Conservation (phyloP, 2,113 vertebrate genomes). For the Heterotilapia buettikoferi region DNA sequence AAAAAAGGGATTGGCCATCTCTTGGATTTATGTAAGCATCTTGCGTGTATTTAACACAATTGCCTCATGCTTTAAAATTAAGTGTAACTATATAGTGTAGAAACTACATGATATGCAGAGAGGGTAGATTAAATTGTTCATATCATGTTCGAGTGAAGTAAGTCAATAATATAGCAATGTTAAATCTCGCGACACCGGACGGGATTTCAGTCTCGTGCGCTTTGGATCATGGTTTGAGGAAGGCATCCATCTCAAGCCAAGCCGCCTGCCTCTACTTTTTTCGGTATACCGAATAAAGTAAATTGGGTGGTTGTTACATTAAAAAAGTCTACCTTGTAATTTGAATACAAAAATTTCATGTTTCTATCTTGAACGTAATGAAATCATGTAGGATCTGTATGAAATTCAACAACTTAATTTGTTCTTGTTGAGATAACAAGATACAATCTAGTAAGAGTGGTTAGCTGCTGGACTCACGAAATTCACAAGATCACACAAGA, state of each 20-base stretch:
- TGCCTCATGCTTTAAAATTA: neutral
- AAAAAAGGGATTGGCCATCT: neutral
- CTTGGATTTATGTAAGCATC: neutral
- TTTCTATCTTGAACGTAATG: neutral
- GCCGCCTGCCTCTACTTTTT: neutral
- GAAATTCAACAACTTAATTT: neutral
- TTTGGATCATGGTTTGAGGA: neutral
- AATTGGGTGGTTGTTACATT: neutral
- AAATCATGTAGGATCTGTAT: neutral
- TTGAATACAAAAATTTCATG: neutral
- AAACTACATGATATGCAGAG: neutral
- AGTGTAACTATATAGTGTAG: neutral
- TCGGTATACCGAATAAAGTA: rapidly evolving
- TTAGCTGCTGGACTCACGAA: neutral
- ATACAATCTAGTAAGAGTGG: rapidly evolving
- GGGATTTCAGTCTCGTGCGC: too few relatives aligned
- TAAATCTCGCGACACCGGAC: neutral
- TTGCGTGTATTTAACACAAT: rapidly evolving
- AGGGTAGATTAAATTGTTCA: neutral
- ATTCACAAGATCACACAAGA: neutral
- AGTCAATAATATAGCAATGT: neutral
- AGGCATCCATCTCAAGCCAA: neutral
- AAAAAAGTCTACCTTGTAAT: neutral
- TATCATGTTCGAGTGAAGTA: neutral
- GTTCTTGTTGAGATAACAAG: neutral